Percentiles rank a stretch among this genome's conserved stretches.
Conservation (phyloP, 2,113 vertebrate species). For the Lanius ludovicianus region DNA sequence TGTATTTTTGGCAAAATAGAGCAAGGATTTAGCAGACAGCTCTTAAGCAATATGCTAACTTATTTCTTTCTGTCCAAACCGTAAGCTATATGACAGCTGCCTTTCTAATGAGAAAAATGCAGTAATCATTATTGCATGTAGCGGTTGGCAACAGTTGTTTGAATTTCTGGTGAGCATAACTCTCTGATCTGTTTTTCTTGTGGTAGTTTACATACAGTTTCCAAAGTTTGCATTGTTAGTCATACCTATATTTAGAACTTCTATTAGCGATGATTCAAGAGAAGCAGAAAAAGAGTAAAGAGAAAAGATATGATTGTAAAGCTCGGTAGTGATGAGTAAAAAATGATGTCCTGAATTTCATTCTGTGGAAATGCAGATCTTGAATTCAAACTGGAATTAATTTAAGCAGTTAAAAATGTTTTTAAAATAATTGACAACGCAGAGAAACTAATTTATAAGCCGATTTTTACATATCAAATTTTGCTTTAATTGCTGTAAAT, state of each 20-base stretch:
- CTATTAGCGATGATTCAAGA: conserved; percentile 62
- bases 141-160: conserved; percentile 46
- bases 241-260: conserved; percentile 75
- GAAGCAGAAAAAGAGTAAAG: conserved; percentile 35
- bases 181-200: conserved; percentile 70
- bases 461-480: conserved; percentile 29
- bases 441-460: conserved; percentile 23
- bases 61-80: conserved; percentile 38
- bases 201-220: conserved; percentile 66
- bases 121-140: conserved; percentile 41
- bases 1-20: conserved; percentile 59
- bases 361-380: neutral
- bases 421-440: conserved; percentile 55
- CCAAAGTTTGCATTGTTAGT: conserved; percentile 73
- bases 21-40: conserved; percentile 46
- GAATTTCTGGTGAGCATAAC: conserved; percentile 43
- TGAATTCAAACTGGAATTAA: conserved; percentile 57
- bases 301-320: conserved; percentile 17
- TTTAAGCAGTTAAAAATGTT: conserved; percentile 61
- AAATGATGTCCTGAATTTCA: neutral
- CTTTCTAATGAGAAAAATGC: conserved; percentile 46
- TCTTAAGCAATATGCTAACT: conserved; percentile 67
- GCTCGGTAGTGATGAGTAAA: conserved; percentile 18
- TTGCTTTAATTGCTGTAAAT: conserved; percentile 65
- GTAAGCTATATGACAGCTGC: conserved; percentile 50